These are phyloP conservation scores for Pristionchus arcanus DNA, from an alignment of 2,888 invertebrate species.

Conservation along the genomic window DNA sequence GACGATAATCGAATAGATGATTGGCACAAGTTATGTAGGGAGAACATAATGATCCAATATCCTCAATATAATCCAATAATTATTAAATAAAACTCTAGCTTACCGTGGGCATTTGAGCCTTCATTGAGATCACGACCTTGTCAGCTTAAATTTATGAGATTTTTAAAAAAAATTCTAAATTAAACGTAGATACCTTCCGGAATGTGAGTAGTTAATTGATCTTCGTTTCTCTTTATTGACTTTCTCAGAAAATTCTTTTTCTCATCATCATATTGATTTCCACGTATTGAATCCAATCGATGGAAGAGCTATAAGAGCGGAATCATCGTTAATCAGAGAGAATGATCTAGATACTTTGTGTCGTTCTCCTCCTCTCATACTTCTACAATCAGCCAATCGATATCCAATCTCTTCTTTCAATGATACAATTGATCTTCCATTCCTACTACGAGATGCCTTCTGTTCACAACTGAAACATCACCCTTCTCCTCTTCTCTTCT, in stretches of 20 bases:
- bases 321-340: neutral
- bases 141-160: too few species aligned
- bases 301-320: slow-evolving; percentile 18
- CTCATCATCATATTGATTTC: slow-evolving; percentile 12
- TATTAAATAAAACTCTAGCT: neutral
- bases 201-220: neutral
- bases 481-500: neutral
- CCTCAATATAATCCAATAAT: neutral
- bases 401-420: slow-evolving; percentile 39
- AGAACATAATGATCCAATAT: slow-evolving; percentile 1
- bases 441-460: neutral
- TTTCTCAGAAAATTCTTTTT: slow-evolving; percentile 2
- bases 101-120: slow-evolving; percentile 13
- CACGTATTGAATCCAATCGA: neutral
- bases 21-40: slow-evolving; percentile 50
- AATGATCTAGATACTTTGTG: neutral
- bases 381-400: slow-evolving; percentile 39
- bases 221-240: slow-evolving; percentile 30
- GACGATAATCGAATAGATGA: slow-evolving; percentile 39
- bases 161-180: too few species aligned
- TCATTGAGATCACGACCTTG: neutral
- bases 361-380: slow-evolving; percentile 48
- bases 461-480: slow-evolving; percentile 41
- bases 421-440: neutral
- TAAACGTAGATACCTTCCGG: neutral